These are phyloP conservation scores for Ptilonorhynchus violaceus DNA, from an alignment of 2,113 vertebrate species.

Conservation along the genomic window DNA sequence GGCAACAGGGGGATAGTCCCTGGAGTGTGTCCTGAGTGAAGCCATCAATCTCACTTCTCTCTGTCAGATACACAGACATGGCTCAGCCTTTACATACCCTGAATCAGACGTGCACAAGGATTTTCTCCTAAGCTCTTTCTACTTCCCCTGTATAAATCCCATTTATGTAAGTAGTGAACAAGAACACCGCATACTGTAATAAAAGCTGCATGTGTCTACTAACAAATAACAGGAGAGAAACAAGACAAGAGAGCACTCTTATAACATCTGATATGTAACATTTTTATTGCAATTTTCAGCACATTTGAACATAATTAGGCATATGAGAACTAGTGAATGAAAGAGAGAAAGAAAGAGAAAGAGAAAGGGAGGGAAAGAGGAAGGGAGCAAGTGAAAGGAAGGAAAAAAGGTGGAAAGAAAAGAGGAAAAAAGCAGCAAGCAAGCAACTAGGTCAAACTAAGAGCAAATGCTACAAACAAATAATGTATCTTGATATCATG, in stretches of 20 bases:
- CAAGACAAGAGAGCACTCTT: neutral
- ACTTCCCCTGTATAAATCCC: neutral
- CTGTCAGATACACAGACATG: neutral
- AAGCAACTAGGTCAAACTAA: slow-evolving; percentile 18
- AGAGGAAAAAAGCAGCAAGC: neutral
- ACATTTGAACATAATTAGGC: neutral
- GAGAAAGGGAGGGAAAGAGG: neutral
- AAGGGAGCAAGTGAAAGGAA: neutral
- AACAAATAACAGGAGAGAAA: neutral
- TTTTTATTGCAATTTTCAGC: neutral
- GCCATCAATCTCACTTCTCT: neutral
- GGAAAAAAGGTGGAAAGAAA: neutral
- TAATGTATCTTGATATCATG: slow-evolving; percentile 3
- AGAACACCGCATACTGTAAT: neutral
- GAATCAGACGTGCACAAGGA: neutral
- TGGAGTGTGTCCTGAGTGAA: neutral
- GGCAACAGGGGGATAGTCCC: neutral
- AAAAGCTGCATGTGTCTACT: neutral
- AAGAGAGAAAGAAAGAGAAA: neutral
- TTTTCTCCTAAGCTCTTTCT: neutral
- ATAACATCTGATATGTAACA: neutral
- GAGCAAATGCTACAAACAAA: slow-evolving; percentile 6
- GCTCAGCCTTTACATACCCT: neutral
- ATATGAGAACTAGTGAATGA: neutral
- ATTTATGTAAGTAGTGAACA: neutral